Conservation (phyloP, 2,888 invertebrate genomes). For the Polymixis lichenea region DNA sequence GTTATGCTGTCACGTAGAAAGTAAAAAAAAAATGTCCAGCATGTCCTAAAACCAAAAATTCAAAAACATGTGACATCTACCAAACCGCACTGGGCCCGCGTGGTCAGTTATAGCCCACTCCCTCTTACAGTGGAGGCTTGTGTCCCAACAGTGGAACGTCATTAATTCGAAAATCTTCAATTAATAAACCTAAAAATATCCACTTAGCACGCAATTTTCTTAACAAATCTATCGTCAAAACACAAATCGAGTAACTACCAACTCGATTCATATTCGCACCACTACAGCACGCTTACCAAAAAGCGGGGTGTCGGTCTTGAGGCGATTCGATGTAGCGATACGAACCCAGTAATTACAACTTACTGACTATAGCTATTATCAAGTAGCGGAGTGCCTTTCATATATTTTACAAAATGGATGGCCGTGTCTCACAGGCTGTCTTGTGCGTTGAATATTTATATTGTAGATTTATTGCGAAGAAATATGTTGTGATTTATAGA, state of each 20-base stretch:
- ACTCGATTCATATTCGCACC: constrained; percentile 59
- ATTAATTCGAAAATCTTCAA: background rate
- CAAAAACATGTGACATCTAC: too few relatives aligned
- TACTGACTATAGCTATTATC: constrained; percentile 85
- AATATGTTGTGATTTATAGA: constrained; percentile 80
- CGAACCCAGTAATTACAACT: constrained; percentile 86
- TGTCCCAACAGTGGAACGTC: too few relatives aligned
- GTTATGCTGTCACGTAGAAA: background rate
- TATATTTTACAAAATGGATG: constrained; percentile 89
- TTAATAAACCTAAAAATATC: background rate
- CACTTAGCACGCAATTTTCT: background rate
- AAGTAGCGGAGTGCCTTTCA: constrained; percentile 88
- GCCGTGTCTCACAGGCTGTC: constrained; percentile 79
- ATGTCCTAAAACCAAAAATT: too few relatives aligned
- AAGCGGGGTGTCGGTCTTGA: constrained; percentile 80
- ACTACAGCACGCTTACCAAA: constrained; percentile 76
- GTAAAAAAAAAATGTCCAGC: background rate
- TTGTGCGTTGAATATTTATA: constrained; percentile 87
- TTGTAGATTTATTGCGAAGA: constrained; percentile 86
- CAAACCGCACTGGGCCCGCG: too few relatives aligned
- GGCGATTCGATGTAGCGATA: constrained; percentile 84
- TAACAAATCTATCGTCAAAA: background rate
- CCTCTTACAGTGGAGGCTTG: too few relatives aligned
- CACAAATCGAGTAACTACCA: constrained; percentile 42
- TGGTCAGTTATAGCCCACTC: too few relatives aligned